Evolutionary conservation across 2,888 invertebrate species (phyloP).

Genomic region (Rhingia campestris): DNA sequence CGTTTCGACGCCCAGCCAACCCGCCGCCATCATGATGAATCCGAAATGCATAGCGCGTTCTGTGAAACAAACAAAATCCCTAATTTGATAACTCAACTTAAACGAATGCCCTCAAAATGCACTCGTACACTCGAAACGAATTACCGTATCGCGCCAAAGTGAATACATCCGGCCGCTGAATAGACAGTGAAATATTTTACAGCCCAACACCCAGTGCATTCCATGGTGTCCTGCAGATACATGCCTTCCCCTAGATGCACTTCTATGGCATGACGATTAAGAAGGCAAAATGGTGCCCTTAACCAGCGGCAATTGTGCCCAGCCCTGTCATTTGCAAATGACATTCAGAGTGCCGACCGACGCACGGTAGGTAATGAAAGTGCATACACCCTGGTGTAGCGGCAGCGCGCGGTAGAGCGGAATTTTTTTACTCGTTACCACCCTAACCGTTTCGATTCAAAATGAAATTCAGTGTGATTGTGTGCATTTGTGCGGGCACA

Average conservation of each 20-base stretch:
- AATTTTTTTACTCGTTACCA: slow-evolving; percentile 49
- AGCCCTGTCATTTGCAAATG: slow-evolving; percentile 16
- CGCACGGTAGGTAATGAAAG: slow-evolving; percentile 60
- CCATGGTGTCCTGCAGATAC: background rate
- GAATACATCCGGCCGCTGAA: slow-evolving; percentile 64
- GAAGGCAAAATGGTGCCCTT: background rate
- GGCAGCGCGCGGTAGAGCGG: background rate
- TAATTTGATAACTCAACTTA: slow-evolving; percentile 71
- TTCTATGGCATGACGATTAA: background rate
- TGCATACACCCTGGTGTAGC: slow-evolving; percentile 3
- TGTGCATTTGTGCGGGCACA: background rate
- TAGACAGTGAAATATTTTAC: slow-evolving; percentile 60
- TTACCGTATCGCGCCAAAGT: slow-evolving; percentile 65
- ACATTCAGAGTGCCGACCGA: slow-evolving; percentile 22
- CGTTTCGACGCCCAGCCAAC: background rate
- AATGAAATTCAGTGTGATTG: slow-evolving; percentile 12
- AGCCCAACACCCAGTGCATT: slow-evolving; percentile 23
- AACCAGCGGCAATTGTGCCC: background rate
- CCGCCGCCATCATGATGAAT: background rate
- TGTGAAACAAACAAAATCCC: slow-evolving; percentile 53
- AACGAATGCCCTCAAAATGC: slow-evolving; percentile 59
- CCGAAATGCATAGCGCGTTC: slow-evolving; percentile 7
- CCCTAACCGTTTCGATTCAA: slow-evolving; percentile 2
- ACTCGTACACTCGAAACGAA: slow-evolving; percentile 64
- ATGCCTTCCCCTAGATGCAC: background rate